phyloP scores from a whole-genome alignment of 2,113 vertebrate genomes.

The Elephas maximus region DNA sequence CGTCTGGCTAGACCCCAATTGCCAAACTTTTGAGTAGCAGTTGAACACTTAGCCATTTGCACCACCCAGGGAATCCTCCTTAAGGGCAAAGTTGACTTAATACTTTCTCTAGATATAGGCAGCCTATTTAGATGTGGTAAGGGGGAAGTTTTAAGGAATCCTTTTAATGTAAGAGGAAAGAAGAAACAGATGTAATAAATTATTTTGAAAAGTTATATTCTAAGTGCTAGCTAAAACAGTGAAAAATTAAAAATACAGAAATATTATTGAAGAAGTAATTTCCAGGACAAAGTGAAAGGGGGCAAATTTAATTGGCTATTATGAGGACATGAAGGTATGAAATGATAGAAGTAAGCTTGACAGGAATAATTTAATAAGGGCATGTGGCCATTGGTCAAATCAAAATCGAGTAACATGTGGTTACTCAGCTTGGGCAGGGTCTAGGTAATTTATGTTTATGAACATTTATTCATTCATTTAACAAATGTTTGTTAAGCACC shows the following conservation, averaged over 20 bases:
- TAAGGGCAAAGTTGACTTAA: neutral
- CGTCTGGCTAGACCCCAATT: too few species aligned
- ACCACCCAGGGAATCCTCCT: too few species aligned
- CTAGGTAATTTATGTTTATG: neutral
- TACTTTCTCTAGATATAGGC: neutral
- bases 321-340: neutral
- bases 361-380: neutral
- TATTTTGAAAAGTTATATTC: neutral
- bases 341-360: neutral
- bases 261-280: neutral
- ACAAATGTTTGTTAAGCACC: neutral
- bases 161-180: neutral
- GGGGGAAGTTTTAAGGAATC: neutral
- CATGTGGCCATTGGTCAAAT: neutral
- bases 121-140: neutral
- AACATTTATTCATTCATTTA: neutral
- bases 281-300: neutral
- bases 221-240: neutral
- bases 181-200: neutral
- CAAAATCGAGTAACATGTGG: neutral
- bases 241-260: neutral
- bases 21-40: too few species aligned
- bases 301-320: neutral
- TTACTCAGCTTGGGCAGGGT: neutral
- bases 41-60: too few species aligned